Base-by-base conservation (phyloP, 2,113 vertebrate genomes). In the Sinocyclocheilus maitianheensis region DNA sequence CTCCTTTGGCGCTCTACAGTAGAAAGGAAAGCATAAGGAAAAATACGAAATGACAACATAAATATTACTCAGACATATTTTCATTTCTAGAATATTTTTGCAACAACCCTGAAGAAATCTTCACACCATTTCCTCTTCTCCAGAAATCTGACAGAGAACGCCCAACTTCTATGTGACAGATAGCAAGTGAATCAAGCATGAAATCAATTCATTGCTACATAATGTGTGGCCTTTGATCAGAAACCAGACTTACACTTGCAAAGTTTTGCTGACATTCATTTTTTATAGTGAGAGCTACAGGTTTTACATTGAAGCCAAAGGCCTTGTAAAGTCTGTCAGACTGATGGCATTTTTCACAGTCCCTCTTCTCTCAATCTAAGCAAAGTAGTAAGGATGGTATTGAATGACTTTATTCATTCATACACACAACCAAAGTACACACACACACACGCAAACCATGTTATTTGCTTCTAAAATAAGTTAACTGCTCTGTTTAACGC, bases 191-290 rank as follows among this genome's bases (percentile, higher is more conserved):
- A 48, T 14, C 43, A 24, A 12, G 13, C 40, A 48, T 48, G 22
- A 48, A 75, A 75, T 75, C 43, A 43, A n/a, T 22, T 22, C 1
- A 40, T 20, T 46, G 20, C 37, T 34, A 6, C 24, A 77, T 34
- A 74, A 5, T 46, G 22, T 34, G 16, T 78, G 16, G 16, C 51
- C 76, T 75, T 20, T 34, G 37, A 5, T 79, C 77, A 60, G 77
- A 60, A 58, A 78, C 53, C 53, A 58, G 2, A 78, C 10, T 60
- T 78, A n/a, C 30, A 6, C 9, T 22, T 5, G 3, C 51, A 77
- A 76, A 30, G 11, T 37, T 58, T 58, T 78, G 77, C 77, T 78
- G 11, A n/a, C 77, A 72, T 43, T 20, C 34, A 74, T 60, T 60
- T 62, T 40, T 3, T 6, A 60, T 8, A 40, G 18, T n/a, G 30